Evolutionary conservation across 2,888 invertebrate genomes (phyloP), one percentile per base, ranked within the genome.

Genomic region (Teinopalpus imperialis): DNA sequence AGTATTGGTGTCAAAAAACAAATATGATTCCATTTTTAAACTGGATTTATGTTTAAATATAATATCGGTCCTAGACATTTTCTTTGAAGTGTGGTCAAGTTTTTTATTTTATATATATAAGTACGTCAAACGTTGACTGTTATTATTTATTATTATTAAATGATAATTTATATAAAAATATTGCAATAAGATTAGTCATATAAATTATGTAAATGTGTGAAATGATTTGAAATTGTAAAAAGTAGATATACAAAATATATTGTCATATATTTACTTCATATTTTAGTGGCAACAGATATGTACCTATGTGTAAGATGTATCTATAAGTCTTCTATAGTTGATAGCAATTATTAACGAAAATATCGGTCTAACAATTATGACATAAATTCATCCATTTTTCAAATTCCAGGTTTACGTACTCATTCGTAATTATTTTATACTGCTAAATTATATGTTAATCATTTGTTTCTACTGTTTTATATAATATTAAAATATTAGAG

Each of bases 141-240:
- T 21, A 9, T 31, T 0, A 10, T 23, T 23, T 41, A 7, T 24
- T 32, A 10, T 16, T 3, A 16, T 16, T 16, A 16, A 16, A 4
- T 16, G n/a, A n/a, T 16, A 16, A 26, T 1, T 26, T 3, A 2
- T 2, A 26, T 8, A 8, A 26, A 26, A 8, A 8, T 9, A 8
- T 8, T 9, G 2, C 26, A 26, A 9, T 26, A 26, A 16, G 2
- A 24, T 36, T 29, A 27, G 5, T 18, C 1, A 20, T 10, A 8
- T 27, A 29, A 35, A 10, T 5, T 23, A 44, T 44, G 36, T 44
- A 44, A 24, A 36, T 44, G 16, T 36, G 36, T 35, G 35, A 43
- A 24, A 44, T 35, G n/a, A n/a, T n/a, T n/a, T n/a, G n/a, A 43
- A 23, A 10, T 24, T 44, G 44, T 44, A 44, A 37, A 44, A 44